Evolutionary conservation across 30 jellyfish, hydroid and myxozoan genomes (phyloP), one percentile per base, ranked within the genome.

Genomic region (Calvadosia cruxmelitensis): DNA sequence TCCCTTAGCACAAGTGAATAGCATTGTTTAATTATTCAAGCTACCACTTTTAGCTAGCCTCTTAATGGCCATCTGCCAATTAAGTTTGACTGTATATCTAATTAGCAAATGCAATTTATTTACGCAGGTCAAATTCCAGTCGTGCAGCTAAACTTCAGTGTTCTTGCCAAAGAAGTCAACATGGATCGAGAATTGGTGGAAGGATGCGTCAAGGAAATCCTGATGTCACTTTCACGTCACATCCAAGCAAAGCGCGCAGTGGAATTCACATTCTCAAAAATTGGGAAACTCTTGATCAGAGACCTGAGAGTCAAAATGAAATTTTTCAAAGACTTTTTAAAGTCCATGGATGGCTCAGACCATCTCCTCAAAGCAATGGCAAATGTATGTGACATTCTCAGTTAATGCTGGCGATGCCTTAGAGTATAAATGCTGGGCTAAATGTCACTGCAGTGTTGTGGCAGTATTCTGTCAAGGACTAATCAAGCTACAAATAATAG

Each of bases 101-200:
- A n/a, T n/a, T n/a, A n/a, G n/a, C n/a, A n/a, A n/a, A n/a, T n/a
- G n/a, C n/a, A n/a, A n/a, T n/a, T n/a, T n/a, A n/a, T n/a, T n/a
- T 82, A 28, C 68, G 33, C 71, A 89, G 98, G 98, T 10, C 93
- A 81, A 53, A 73, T 89, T 7, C 95, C 98, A 52, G 84, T 89
- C 1, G 72, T 89, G 57, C 94, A 85, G 32, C 69, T 89, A 31
- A 89, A 89, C 53, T 82, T 69, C 72, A 72, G 94, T 29, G 94
- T 86, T 7, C 67, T 89, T 32, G 72, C 98, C 0, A 67, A 67
- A 20, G 93, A 89, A 26, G 72, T 72, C 27, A 61, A 51, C 31
- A 49, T 71, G 13, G 93, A 78, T 34, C 64, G 98, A 68, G 98
- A 89, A 51, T 71, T 81, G 3, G 94, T 89, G n/a, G 98, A 89